These are phyloP conservation scores for Drosophila kurseongensis DNA, from an alignment of 1,140 invertebrate species.

Conservation along the genomic window DNA sequence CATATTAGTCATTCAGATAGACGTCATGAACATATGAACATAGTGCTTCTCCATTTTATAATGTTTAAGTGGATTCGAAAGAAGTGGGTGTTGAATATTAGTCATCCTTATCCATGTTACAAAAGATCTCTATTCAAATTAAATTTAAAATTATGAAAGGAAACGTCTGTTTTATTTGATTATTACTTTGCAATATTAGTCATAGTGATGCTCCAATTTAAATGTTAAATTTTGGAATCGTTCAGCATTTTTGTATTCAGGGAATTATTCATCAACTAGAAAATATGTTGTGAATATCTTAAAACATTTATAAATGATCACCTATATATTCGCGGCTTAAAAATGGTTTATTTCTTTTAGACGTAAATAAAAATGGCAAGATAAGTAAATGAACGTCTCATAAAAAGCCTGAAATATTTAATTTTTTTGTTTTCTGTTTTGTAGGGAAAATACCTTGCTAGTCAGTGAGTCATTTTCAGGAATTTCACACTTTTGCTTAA, in stretches of 20 bases:
- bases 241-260: not conserved
- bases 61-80: too few relatives aligned
- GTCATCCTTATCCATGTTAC: not conserved
- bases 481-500: not conserved
- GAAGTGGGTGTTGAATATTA: not conserved
- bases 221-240: not conserved
- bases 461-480: not conserved
- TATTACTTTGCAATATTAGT: not conserved
- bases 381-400: not conserved
- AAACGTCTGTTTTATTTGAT: not conserved
- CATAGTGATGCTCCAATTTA: not conserved
- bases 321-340: slow-evolving; percentile 7
- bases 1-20: not conserved
- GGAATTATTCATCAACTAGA: not conserved
- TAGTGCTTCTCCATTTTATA: too few relatives aligned
- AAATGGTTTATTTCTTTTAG: not conserved
- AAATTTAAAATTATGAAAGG: not conserved
- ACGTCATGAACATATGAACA: too few relatives aligned
- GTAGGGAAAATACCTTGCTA: not conserved
- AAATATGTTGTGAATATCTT: not conserved
- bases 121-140: not conserved
- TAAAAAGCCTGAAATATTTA: too few relatives aligned
- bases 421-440: too few relatives aligned
- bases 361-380: slow-evolving; percentile 8
- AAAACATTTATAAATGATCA: not conserved